Percentiles rank a stretch among this genome's conserved stretches.
phyloP scores from a whole-genome alignment of 92 coral and sea anemone genomes.

The Galaxea fascicularis region DNA sequence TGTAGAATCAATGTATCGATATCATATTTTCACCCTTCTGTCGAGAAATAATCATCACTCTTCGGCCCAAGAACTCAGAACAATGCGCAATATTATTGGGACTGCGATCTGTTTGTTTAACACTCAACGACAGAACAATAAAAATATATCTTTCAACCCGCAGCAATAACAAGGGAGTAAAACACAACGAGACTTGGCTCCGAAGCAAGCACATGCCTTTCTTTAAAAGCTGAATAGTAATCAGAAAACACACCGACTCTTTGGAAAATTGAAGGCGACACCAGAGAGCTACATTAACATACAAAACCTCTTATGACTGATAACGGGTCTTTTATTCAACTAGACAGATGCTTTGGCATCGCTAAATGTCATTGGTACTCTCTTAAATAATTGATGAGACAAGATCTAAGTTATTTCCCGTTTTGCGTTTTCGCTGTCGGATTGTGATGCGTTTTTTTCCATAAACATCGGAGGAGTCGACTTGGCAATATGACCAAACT shows the following conservation, averaged over 20 bases:
- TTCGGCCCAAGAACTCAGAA: slow-evolving; percentile 38
- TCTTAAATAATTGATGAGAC: slow-evolving; percentile 22
- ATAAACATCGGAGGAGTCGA: too few species aligned
- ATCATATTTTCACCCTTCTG: slow-evolving; percentile 6
- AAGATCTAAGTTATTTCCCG: background rate
- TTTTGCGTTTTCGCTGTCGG: background rate
- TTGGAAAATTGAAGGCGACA: background rate
- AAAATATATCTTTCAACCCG: slow-evolving; percentile 50
- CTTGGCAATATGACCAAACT: background rate
- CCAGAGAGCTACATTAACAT: background rate
- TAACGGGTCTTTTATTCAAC: slow-evolving; percentile 32
- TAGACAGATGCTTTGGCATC: slow-evolving; percentile 9
- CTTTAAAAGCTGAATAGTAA: background rate
- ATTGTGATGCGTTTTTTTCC: background rate
- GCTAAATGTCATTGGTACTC: slow-evolving; percentile 47
- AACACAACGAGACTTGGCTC: background rate
- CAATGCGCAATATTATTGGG: slow-evolving; percentile 35
- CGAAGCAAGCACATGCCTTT: slow-evolving; percentile 8
- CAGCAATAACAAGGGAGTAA: slow-evolving; percentile 17
- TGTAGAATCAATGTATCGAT: background rate
- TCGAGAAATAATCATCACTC: slow-evolving; percentile 35
- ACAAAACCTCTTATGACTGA: slow-evolving; percentile 26
- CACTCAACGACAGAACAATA: slow-evolving; percentile 35
- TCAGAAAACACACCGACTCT: background rate
- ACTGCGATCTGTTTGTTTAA: slow-evolving; percentile 47